Conservation (phyloP, 2,797 vertebrate genomes). For the Aulostomus chinensis region DNA sequence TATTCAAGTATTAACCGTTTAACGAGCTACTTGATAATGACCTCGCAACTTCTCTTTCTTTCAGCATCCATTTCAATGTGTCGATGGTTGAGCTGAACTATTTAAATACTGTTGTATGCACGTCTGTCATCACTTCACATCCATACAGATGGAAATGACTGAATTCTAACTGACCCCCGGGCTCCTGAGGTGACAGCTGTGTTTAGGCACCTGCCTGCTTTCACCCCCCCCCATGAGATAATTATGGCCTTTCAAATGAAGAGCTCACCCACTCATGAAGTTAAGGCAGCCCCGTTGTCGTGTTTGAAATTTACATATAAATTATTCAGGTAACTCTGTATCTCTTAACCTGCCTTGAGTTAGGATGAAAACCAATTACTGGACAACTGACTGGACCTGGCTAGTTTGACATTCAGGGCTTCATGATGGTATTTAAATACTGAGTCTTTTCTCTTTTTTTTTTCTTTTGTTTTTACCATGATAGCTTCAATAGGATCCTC, state of each 20-base stretch:
- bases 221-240: slow-evolving; percentile 42
- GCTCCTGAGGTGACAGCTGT: slow-evolving; percentile 70
- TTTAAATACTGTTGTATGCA: slow-evolving; percentile 35
- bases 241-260: slow-evolving; percentile 68
- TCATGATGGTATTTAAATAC: slow-evolving; percentile 7
- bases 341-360: slow-evolving; percentile 50
- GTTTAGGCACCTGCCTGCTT: slow-evolving; percentile 75
- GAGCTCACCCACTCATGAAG: slow-evolving; percentile 67
- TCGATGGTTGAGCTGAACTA: slow-evolving; percentile 10
- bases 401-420: slow-evolving; percentile 57
- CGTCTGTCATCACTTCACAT: slow-evolving; percentile 43
- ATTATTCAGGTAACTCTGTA: slow-evolving; percentile 60
- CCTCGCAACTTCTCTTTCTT: no score
- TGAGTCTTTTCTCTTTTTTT: slow-evolving; percentile 14
- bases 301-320: slow-evolving; percentile 73
- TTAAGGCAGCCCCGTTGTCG: slow-evolving; percentile 55
- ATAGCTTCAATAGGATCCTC: slow-evolving; percentile 76
- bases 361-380: slow-evolving; percentile 49
- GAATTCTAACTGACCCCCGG: slow-evolving; percentile 40
- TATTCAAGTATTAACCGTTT: no score
- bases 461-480: slow-evolving; percentile 61
- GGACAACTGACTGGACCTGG: slow-evolving; percentile 57
- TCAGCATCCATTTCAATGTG: no score
- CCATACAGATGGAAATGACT: slow-evolving; percentile 72
- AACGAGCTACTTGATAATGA: no score